These are phyloP conservation scores for Leptestheria dahalacensis DNA, from an alignment of 1,140 invertebrate species.

Conservation along the genomic window DNA sequence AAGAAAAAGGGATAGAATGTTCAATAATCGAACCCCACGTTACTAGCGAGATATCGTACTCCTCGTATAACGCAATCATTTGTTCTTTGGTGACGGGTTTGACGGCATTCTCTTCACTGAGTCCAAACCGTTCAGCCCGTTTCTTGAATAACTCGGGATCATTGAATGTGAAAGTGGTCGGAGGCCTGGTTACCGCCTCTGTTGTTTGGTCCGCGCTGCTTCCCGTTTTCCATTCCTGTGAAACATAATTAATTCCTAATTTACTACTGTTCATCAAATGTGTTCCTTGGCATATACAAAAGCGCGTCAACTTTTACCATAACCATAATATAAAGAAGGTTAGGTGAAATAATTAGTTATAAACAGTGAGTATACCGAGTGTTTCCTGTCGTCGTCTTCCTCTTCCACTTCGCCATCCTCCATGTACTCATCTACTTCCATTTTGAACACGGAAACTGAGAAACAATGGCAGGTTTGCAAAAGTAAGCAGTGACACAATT, in stretches of 20 bases:
- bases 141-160: slow-evolving; percentile 16
- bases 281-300: neutral
- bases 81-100: slow-evolving; percentile 16
- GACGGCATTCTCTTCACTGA: neutral
- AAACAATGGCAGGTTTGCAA: too few relatives aligned
- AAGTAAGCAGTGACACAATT: too few relatives aligned
- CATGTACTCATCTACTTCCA: slow-evolving; percentile 12
- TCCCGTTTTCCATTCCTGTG: neutral
- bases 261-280: neutral
- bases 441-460: too few relatives aligned
- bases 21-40: slow-evolving; percentile 5
- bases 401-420: slow-evolving; percentile 21
- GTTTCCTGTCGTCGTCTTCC: neutral
- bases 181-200: neutral
- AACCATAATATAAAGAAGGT: neutral
- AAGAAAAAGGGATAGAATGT: slow-evolving; percentile 17
- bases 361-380: neutral
- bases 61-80: slow-evolving; percentile 18
- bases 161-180: slow-evolving; percentile 10
- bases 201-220: neutral
- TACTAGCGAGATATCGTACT: slow-evolving; percentile 10
- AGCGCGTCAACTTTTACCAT: too few relatives aligned
- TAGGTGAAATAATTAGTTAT: neutral
- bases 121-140: slow-evolving; percentile 16
- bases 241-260: neutral